Evolutionary conservation across 2,888 invertebrate genomes (phyloP), one percentile per base, ranked within the genome.

Genomic region (Zhuqinia jingwanae): DNA sequence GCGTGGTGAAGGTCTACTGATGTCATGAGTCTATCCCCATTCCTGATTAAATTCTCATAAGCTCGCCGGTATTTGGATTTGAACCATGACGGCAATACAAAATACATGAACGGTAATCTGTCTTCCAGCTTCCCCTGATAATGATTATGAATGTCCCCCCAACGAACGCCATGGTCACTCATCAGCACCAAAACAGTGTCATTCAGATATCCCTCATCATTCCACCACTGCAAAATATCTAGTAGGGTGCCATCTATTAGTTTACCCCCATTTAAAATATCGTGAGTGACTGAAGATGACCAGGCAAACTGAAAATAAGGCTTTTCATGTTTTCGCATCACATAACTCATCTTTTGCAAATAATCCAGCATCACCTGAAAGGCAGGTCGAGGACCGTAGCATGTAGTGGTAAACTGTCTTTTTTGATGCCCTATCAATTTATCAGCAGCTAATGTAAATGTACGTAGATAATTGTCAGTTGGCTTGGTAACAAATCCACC

Each of bases 111-210:
- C 0, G 98, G 98, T 82, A 97, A 93, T 65, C 97, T 94, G 92
- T 97, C 98, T 92, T 98, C 98, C 92, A 98, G 94, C 92, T 92
- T 92, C 0, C 93, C 93, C 42, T 97, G 96, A 92, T 96, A 96
- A 0, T 97, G 97, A 90, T 94, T 93, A 11, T 97, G 94, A 90
- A 97, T 97, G 8, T 94, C 94, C 1, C 97, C 98, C 95, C 96
- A 97, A 87, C 98, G 93, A 85, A 97, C 95, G 0, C 98, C 98
- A 91, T 98, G 98, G 92, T 98, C 98, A 92, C 97, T 97, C 93
- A 97, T 93, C 60, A 94, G 92, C 11, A 97, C 92, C 77, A 97
- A 79, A 91, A 95, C 93, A 0, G 96, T 96, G 30, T 95, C 94
- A 77, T 96, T 94, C 79, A 96, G 92, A 79, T 94, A 92, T 0